Percentiles rank a stretch among this genome's conserved stretches.
Conservation (phyloP, 2,113 vertebrate genomes). For the Butastur rufipennis region DNA sequence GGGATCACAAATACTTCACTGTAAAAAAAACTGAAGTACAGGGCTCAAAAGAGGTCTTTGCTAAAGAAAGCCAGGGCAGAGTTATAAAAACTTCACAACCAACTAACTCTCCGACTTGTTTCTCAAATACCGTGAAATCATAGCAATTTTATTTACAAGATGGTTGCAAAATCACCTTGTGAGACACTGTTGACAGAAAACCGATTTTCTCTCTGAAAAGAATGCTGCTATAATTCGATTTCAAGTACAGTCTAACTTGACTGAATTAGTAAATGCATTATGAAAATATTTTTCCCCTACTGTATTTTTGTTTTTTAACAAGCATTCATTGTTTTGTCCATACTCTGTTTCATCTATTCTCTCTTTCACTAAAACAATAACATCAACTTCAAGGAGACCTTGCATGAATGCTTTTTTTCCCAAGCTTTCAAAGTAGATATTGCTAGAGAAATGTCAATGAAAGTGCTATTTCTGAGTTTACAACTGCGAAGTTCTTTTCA, state of each 20-base stretch:
- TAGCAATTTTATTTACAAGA: not conserved
- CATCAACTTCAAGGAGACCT: not conserved
- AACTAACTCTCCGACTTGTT: not conserved
- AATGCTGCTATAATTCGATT: not conserved
- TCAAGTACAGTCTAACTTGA: not conserved
- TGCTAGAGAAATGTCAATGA: not conserved
- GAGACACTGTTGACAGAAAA: not conserved
- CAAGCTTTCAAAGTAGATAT: not conserved
- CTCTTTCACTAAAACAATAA: not conserved
- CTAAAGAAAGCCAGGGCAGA: not conserved
- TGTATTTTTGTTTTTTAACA: not conserved
- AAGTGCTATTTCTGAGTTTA: not conserved
- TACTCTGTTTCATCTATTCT: not conserved
- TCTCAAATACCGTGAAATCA: not conserved
- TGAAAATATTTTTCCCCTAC: not conserved
- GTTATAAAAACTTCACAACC: not conserved
- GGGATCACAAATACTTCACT: not conserved
- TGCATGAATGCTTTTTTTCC: not conserved
- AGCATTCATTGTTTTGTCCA: not conserved
- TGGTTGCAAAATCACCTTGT: not conserved
- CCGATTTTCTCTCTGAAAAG: not conserved
- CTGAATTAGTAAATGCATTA: not conserved
- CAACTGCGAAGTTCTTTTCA: not conserved
- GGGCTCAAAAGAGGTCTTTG: not conserved
- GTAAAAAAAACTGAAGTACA: not conserved